phyloP scores from a whole-genome alignment of 2,888 invertebrate species.

The Ceratothoa steindachneri region DNA sequence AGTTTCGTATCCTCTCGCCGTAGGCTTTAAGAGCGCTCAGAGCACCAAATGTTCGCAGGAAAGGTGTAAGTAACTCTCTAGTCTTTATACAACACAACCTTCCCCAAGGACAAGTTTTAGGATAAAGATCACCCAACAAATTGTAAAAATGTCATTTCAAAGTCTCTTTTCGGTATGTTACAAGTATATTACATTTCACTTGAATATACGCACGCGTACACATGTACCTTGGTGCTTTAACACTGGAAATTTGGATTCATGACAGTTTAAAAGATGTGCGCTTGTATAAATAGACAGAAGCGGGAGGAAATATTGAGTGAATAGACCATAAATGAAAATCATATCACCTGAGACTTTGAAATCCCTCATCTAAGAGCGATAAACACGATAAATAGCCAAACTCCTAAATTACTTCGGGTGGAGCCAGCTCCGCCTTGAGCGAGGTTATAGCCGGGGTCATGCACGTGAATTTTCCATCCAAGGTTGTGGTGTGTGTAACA shows the following conservation, averaged over 20 bases:
- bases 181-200: background rate
- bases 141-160: background rate
- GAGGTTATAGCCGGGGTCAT: conserved; percentile 58
- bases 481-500: conserved; percentile 87
- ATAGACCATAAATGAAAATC: no score
- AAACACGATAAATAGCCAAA: background rate
- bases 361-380: background rate
- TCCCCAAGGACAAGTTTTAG: background rate
- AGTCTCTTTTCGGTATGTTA: background rate
- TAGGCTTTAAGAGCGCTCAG: background rate
- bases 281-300: background rate
- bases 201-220: background rate
- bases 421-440: background rate
- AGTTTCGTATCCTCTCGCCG: background rate
- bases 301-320: no score
- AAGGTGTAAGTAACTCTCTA: background rate
- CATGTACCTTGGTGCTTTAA: no score
- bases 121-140: background rate
- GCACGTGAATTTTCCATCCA: conserved; percentile 88
- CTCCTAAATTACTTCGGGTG: background rate
- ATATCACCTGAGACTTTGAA: no score
- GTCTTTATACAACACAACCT: background rate
- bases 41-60: background rate
- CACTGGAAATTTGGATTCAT: no score
- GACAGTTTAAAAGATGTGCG: no score